Evolutionary conservation across 2,113 vertebrate genomes (phyloP).

Genomic region (Rana temporaria): DNA sequence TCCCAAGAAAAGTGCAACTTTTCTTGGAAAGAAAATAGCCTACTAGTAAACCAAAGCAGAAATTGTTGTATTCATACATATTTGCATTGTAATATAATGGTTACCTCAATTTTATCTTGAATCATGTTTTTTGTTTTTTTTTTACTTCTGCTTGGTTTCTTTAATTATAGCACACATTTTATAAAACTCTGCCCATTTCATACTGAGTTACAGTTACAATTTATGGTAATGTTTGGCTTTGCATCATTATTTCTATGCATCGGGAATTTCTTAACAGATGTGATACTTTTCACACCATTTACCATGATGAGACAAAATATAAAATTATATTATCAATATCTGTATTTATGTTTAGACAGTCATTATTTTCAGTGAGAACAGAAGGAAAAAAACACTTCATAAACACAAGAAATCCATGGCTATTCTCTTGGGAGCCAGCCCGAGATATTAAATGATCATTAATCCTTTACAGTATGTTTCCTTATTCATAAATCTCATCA

Average conservation of each 20-base stretch:
- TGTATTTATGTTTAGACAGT: constrained; percentile 3
- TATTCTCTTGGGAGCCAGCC: not conserved
- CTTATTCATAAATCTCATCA: not conserved
- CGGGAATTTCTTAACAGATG: constrained; percentile 20
- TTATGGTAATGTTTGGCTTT: constrained; percentile 28
- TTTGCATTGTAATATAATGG: no score
- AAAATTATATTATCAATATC: constrained; percentile 34
- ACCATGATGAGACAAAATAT: constrained; percentile 20
- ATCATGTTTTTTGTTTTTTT: no score
- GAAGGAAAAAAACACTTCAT: not conserved
- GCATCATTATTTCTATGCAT: constrained; percentile 16
- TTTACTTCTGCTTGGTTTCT: no score
- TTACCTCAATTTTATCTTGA: no score
- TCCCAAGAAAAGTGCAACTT: no score
- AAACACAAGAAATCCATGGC: not conserved
- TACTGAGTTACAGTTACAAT: constrained; percentile 1
- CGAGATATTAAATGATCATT: constrained; percentile 11
- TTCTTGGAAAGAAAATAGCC: no score
- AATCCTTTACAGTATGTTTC: constrained; percentile 8
- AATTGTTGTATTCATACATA: no score
- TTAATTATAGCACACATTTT: not conserved
- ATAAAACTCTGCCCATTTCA: not conserved
- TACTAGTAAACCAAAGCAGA: no score
- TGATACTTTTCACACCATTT: constrained; percentile 34
- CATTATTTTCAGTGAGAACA: constrained; percentile 1